Evolutionary conservation across 1,140 invertebrate species (phyloP), one percentile per base, ranked within the genome.

Genomic region (Sarcophaga peregrina): DNA sequence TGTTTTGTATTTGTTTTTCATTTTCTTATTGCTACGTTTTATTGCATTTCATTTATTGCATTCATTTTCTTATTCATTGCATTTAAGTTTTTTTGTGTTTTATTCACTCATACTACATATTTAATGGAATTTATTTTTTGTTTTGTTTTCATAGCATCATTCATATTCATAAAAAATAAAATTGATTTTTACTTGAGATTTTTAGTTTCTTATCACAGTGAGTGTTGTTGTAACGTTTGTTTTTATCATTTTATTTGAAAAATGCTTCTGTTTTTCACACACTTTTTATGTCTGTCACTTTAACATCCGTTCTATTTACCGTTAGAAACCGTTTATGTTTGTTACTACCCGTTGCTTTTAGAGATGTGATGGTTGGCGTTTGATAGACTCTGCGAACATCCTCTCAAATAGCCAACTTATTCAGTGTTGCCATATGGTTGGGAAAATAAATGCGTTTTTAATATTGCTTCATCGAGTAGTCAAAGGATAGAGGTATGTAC

Each of bases 291-390:
- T 74, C 72, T 74, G 20, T 76, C 74, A 20, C 45, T 47, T 76
- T 47, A 75, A 45, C 73, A 37, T 75, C 25, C 73, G 13, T 47
- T 75, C 73, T 45, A 20, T 47, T 75, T 47, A 58, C 54, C 54
- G 54, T 58, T 68, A 68, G n/a, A 68, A 58, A n/a, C 54, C 54
- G 54, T 58, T 58, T 58, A n/a, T 68, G 62, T 68, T 68, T 68
- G 62, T 68, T 68, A 20, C 17, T 68, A 8, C 62, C 62, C 62
- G 62, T 68, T 68, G 62, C 62, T 68, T 68, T 68, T 68, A 20
- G 8, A 68, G 17, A 68, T 68, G 62, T 68, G 62, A 68, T 20
- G 62, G 17, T 62, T 62, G 3, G 62, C 20, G 62, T 15, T 68
- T 68, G 9, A n/a, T 25, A 20, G 17, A 20, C n/a, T 25, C 20